Evolutionary conservation across 2,797 vertebrate genomes (phyloP).

Genomic region (Cirrhinus molitorella): DNA sequence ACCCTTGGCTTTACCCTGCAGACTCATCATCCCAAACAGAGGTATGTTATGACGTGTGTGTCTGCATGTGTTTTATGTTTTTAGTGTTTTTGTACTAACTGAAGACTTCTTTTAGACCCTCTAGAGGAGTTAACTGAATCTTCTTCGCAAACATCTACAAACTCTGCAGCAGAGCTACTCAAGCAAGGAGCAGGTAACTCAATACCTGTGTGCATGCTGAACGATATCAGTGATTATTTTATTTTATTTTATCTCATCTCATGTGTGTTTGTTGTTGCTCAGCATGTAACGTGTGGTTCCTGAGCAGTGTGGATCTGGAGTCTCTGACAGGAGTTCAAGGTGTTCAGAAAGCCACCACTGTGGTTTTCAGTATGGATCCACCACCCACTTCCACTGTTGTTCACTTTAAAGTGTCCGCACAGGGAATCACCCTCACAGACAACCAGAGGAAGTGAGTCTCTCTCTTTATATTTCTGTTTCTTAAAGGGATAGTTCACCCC

Average conservation of each 20-base stretch:
- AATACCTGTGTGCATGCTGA: neutral
- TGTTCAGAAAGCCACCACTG: constrained; percentile 90
- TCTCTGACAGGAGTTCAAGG: constrained; percentile 94
- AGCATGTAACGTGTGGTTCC: constrained; percentile 98
- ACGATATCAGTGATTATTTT: neutral
- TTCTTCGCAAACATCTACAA: constrained; percentile 84
- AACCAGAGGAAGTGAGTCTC: constrained; percentile 95
- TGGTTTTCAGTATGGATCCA: constrained; percentile 83
- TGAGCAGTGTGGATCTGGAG: constrained; percentile 94
- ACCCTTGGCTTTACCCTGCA: constrained; percentile 92
- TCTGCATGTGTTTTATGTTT: neutral
- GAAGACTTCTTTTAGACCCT: constrained; percentile 78
- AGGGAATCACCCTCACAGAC: constrained; percentile 97
- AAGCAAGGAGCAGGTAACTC: constrained; percentile 92
- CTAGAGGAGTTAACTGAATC: constrained; percentile 85
- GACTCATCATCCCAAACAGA: constrained; percentile 93
- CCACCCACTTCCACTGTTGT: constrained; percentile 87
- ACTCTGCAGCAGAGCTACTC: constrained; percentile 92
- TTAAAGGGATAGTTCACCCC: too few species aligned
- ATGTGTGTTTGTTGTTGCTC: constrained; percentile 48
- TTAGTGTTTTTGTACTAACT: neutral
- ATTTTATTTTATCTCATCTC: too few species aligned
- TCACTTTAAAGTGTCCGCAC: constrained; percentile 97
- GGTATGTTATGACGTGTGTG: constrained; percentile 74
- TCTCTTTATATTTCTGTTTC: neutral